Base-by-base conservation (phyloP, 2,113 vertebrate genomes). In the Patagioenas fasciata region DNA sequence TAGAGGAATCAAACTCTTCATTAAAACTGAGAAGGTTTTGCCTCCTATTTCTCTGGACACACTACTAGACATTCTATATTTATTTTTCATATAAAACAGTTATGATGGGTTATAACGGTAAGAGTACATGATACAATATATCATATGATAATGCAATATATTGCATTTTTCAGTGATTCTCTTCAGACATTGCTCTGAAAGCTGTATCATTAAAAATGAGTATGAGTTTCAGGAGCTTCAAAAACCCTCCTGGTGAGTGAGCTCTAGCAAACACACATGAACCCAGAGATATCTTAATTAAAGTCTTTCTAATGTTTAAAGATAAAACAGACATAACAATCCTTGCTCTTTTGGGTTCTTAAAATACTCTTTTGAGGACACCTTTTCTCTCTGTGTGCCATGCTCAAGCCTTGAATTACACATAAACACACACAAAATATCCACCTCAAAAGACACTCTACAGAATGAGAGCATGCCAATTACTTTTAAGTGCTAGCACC, bases 271-370 rank as follows among this genome's bases (percentile, higher is more conserved):
- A 88, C 70, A 92, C 88, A 77, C 53, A 91, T 28, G 28, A 91
- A 97, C 74, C 58, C 69, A 88, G 83, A 92, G n/a, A 89, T 61
- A 94, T 78, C 89, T 97, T 97, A 97, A 97, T 98, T 97, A 97
- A 97, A 96, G 95, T 93, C 90, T 94, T 96, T 97, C 91, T 85
- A 89, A 94, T 96, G 93, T 87, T 97, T 93, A 96, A 95, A 97
- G 93, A 95, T 96, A 89, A 97, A 97, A 92, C 61, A 95, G 80
- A 60, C 42, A 58, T 87, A 96, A 93, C 95, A 96, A 95, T 93
- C 89, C 90, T 92, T 93, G 81, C 65, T 96, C 79, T 96, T 97
- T 90, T 5, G 44, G 72, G 70, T 89, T 96, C 93, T 94, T 96
- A 81, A 97, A 96, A 96, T 90, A 47, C 16, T 54, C 81, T 88